A percentile compares a stretch with the other conserved stretches of the same genome.
Conservation (phyloP, 2,888 invertebrate genomes). For the Antheraea assamensis region DNA sequence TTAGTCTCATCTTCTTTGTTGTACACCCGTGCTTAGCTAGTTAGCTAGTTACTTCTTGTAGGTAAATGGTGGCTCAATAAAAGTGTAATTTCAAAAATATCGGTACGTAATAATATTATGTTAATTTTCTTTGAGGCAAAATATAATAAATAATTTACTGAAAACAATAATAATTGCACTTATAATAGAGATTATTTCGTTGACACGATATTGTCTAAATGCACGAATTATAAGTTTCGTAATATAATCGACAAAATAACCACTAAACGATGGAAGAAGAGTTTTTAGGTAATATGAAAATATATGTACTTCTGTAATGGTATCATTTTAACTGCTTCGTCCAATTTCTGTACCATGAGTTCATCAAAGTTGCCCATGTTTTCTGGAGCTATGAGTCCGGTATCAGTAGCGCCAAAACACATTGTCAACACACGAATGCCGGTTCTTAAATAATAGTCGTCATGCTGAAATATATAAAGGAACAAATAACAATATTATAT, state of each 20-base stretch:
- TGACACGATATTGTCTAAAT: neutral
- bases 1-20: too few species aligned
- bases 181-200: neutral
- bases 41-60: too few species aligned
- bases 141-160: neutral
- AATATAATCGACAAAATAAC: neutral
- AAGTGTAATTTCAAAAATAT: neutral
- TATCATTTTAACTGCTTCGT: slow-evolving; percentile 9
- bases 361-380: slow-evolving; percentile 32
- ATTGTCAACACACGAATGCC: slow-evolving; percentile 49
- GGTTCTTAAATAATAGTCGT: slow-evolving; percentile 40
- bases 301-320: slow-evolving; percentile 24
- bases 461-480: slow-evolving; percentile 29
- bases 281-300: neutral
- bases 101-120: neutral
- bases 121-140: neutral
- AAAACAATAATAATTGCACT: neutral
- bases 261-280: neutral
- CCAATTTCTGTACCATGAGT: slow-evolving; percentile 9
- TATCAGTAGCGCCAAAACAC: slow-evolving; percentile 43
- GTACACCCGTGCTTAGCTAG: too few species aligned
- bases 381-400: slow-evolving; percentile 28
- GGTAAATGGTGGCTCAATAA: neutral
- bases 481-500: neutral
- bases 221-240: neutral